A percentile compares a stretch with the other conserved stretches of the same genome.
phyloP scores from a whole-genome alignment of 2,888 invertebrate genomes.

The Melipona beecheii region DNA sequence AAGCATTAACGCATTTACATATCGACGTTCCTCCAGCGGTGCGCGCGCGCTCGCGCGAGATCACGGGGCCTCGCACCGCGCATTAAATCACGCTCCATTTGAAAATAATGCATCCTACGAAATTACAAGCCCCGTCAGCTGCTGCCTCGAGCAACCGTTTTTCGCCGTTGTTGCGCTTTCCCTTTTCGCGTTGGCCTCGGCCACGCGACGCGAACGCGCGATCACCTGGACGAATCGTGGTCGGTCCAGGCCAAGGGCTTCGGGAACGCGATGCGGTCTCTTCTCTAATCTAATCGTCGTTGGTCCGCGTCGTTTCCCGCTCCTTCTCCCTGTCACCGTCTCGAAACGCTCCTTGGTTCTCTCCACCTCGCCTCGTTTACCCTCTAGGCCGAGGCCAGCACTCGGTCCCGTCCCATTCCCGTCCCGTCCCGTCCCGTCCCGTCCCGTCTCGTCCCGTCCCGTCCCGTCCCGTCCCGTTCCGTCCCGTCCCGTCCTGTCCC shows the following conservation, averaged over 20 bases:
- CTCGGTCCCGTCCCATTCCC: neutral
- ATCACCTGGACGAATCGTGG: slow-evolving; percentile 18
- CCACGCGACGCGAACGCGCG: neutral
- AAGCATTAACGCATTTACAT: slow-evolving; percentile 68
- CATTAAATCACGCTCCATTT: slow-evolving; percentile 51
- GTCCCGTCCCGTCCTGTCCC: neutral
- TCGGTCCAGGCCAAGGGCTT: neutral
- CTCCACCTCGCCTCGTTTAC: no score
- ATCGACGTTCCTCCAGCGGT: slow-evolving; percentile 53
- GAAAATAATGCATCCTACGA: slow-evolving; percentile 51
- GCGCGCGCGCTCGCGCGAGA: neutral
- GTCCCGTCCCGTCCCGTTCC: neutral
- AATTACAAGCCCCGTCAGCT: neutral
- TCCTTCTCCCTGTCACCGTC: slow-evolving; percentile 27
- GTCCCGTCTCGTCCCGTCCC: neutral
- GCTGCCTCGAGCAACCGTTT: no score
- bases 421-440: neutral
- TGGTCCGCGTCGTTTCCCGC: slow-evolving; percentile 48
- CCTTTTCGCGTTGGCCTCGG: no score
- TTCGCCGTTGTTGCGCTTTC: no score
- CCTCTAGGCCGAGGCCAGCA: no score
- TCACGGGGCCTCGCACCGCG: neutral
- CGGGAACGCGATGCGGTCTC: slow-evolving; percentile 52
- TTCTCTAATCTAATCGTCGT: slow-evolving; percentile 76
- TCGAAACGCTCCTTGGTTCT: neutral